Conservation (phyloP, 2,113 vertebrate species). For the Aviceda subcristata region DNA sequence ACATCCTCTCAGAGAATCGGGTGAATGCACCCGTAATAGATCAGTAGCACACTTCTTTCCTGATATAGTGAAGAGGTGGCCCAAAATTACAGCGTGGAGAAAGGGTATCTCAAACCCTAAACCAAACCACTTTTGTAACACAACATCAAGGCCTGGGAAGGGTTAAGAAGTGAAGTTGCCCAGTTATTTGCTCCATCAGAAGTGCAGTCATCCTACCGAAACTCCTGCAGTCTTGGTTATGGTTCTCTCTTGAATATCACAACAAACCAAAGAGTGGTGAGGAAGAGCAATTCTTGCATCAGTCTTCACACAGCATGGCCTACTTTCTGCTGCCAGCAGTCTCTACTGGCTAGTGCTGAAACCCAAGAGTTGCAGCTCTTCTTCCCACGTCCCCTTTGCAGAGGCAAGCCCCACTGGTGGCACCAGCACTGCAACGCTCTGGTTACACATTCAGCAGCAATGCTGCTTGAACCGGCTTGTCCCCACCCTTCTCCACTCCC, state of each 20-base stretch:
- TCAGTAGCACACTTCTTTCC: background rate
- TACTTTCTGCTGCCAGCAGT: background rate
- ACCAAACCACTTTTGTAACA: background rate
- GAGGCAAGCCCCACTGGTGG: background rate
- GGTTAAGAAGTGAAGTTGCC: background rate
- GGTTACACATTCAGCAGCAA: background rate
- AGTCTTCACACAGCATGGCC: rapidly evolving
- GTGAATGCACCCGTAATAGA: background rate
- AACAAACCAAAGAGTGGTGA: background rate
- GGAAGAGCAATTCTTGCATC: background rate
- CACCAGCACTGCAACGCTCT: background rate
- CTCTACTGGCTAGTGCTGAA: rapidly evolving
- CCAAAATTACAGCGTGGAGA: background rate
- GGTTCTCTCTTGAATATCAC: background rate
- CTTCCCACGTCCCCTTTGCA: background rate
- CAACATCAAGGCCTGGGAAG: background rate
- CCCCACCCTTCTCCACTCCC: constrained; percentile 48
- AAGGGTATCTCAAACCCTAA: background rate
- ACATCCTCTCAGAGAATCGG: background rate
- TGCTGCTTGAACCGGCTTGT: background rate
- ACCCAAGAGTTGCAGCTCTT: background rate
- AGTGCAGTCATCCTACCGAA: background rate
- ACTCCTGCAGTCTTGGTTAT: background rate
- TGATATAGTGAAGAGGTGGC: background rate
- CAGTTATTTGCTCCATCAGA: background rate